phyloP scores from a whole-genome alignment of 2,888 invertebrate species.

The Hypomecis punctinalis region DNA sequence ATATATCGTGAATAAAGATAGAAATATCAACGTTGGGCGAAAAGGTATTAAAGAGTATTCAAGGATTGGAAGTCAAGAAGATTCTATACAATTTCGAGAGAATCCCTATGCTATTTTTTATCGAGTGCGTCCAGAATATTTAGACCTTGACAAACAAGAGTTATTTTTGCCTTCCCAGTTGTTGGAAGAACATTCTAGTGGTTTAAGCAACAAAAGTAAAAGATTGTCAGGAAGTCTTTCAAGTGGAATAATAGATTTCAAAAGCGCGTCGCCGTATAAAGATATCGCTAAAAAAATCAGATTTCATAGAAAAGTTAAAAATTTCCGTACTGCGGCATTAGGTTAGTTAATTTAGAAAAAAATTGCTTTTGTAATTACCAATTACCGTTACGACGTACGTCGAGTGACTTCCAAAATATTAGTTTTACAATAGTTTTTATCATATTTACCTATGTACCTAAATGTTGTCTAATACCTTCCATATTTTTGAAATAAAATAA shows the following conservation, averaged over 20 bases:
- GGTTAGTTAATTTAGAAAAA: neutral
- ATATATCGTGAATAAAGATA: conserved; percentile 53
- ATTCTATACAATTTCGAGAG: conserved; percentile 48
- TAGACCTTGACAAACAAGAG: conserved; percentile 50
- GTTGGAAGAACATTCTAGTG: conserved; percentile 40
- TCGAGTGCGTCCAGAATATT: conserved; percentile 57
- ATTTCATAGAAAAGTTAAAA: conserved; percentile 37
- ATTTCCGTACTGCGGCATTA: conserved; percentile 12
- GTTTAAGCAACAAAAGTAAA: conserved; percentile 27
- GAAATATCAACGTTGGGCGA: conserved; percentile 40
- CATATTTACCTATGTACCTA: no score
- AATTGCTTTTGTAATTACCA: no score
- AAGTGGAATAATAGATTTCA: conserved; percentile 14
- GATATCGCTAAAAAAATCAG: conserved; percentile 25
- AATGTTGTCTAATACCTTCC: no score
- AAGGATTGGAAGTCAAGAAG: conserved; percentile 52
- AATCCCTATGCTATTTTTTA: conserved; percentile 68
- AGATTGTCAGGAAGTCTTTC: conserved; percentile 22
- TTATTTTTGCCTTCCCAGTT: conserved; percentile 42
- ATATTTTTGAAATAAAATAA: no score
- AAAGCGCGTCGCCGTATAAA: conserved; percentile 9
- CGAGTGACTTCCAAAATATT: no score
- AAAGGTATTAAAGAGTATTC: conserved; percentile 34
- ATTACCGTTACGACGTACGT: no score
- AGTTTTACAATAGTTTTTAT: no score